Percentiles rank a stretch among this genome's conserved stretches.
These are phyloP conservation scores for Caenorhabditis latens DNA, from an alignment of 1,140 invertebrate genomes.

Conservation along the genomic window DNA sequence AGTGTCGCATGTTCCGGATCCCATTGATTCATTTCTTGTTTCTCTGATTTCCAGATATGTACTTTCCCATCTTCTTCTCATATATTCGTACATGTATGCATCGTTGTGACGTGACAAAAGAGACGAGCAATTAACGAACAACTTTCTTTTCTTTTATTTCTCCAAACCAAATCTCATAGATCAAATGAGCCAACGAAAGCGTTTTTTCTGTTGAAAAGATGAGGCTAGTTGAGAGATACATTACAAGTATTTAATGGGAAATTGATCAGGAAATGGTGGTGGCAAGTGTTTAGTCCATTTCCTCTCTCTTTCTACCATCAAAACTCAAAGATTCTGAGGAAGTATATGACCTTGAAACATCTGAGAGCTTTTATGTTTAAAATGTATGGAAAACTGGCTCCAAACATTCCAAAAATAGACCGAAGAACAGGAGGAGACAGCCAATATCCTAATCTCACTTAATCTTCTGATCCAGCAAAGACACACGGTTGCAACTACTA, in stretches of 20 bases:
- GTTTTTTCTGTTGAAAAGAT: not conserved
- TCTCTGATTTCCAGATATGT: not conserved
- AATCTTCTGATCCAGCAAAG: not conserved
- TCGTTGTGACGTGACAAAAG: slow-evolving; percentile 10
- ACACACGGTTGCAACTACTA: not conserved
- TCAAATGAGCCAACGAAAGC: not conserved
- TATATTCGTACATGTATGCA: slow-evolving; percentile 4
- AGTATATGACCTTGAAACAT: not conserved
- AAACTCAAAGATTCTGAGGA: slow-evolving; percentile 7
- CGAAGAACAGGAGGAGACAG: not conserved
- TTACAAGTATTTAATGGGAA: not conserved
- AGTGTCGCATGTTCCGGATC: not conserved
- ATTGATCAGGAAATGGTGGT: slow-evolving; percentile 27
- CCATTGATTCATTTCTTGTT: not conserved
- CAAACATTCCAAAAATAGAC: not conserved
- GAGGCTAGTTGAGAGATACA: not conserved
- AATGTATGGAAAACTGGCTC: not conserved
- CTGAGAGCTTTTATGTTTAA: too few relatives aligned
- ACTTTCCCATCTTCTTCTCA: not conserved
- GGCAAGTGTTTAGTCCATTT: not conserved
- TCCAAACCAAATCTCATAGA: slow-evolving; percentile 26
- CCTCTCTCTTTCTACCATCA: not conserved
- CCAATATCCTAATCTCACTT: not conserved
- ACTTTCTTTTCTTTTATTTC: not conserved
- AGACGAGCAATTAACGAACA: slow-evolving; percentile 13